phyloP scores from a whole-genome alignment of 1,140 invertebrate species.

The Orius laevigatus region DNA sequence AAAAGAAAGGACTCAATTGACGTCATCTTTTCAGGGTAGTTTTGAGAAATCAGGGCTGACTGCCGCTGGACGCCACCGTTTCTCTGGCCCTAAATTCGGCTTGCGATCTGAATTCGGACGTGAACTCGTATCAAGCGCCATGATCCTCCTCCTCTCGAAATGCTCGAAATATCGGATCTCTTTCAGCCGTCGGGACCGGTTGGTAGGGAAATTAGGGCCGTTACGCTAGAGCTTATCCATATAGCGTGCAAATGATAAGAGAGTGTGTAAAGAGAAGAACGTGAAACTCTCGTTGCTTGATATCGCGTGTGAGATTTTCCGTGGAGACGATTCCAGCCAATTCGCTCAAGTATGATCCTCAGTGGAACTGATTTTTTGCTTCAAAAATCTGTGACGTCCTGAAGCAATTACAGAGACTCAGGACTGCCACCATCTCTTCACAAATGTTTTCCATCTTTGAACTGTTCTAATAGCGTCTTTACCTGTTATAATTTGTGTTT shows the following conservation, averaged over 20 bases:
- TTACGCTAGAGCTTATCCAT: conserved; percentile 27
- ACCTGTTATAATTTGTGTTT: too few relatives aligned
- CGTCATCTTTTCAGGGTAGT: conserved; percentile 10
- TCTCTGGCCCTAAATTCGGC: conserved; percentile 37
- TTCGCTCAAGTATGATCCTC: background rate
- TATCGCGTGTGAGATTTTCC: conserved; percentile 2
- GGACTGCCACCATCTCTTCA: too few relatives aligned
- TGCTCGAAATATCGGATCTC: conserved; percentile 38
- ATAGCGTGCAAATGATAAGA: background rate
- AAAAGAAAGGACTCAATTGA: too few relatives aligned
- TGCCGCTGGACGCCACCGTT: background rate
- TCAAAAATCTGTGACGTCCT: too few relatives aligned
- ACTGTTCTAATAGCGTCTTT: too few relatives aligned
- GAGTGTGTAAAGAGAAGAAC: background rate
- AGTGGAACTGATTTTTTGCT: too few relatives aligned
- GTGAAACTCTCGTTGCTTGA: background rate
- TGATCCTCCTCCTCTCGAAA: too few relatives aligned
- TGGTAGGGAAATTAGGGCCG: conserved; percentile 27
- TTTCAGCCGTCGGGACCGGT: conserved; percentile 34
- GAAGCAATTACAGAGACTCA: too few relatives aligned
- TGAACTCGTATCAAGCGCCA: conserved; percentile 35
- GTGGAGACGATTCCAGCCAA: background rate
- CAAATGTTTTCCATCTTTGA: too few relatives aligned
- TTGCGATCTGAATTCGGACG: conserved; percentile 27
- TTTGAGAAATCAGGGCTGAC: conserved; percentile 9